Base-by-base conservation (phyloP, 1,140 invertebrate genomes). In the Hestina assimilis region DNA sequence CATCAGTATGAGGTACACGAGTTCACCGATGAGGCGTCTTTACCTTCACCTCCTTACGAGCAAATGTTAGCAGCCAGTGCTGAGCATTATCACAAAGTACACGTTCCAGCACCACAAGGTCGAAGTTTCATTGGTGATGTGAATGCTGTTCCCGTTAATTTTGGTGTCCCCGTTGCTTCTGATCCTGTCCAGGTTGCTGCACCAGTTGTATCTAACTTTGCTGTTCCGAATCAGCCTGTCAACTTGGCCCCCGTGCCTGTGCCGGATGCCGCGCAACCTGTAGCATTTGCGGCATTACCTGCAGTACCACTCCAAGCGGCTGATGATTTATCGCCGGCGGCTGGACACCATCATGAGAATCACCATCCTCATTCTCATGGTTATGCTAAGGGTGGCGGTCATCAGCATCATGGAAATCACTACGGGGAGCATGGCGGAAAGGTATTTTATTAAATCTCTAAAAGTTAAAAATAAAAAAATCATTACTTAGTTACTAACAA, bases 1-100 rank as follows among this genome's bases (percentile, higher is more conserved):
- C 82, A 89, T 48, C 84, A 90, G 35, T 89, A 87, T 40, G 83
- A 91, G 59, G 90, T 91, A 3, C 87, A 91, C 52, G 87, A 90
- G 60, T 69, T 83, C 43, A 79, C 82, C 14, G 90, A 89, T 2
- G 89, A 90, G 2, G 79, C 81, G 3, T 75, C 69, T 0, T 60
- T 66, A 4, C 64, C 75, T 1, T 70, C 75, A n/a, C 80, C 79
- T 6, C 79, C 78, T 3, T 85, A 80, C 53, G 76, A 87, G 31
- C 70, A 87, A 55, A 87, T 85, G 77, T 28, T 87, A 33, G 81
- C 82, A 0, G 82, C 84, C 0, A 86, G 80, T 42, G 79, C 83
- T 0, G 79, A 87, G 40, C 87, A 89, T 48, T 84, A 88, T 52
- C 88, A 87, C 70, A 67, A 79, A 14, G 53, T 65, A 19, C 64